These are phyloP conservation scores for Rhizoglyphus robini DNA, from an alignment of 1,140 invertebrate genomes.

Conservation along the genomic window DNA sequence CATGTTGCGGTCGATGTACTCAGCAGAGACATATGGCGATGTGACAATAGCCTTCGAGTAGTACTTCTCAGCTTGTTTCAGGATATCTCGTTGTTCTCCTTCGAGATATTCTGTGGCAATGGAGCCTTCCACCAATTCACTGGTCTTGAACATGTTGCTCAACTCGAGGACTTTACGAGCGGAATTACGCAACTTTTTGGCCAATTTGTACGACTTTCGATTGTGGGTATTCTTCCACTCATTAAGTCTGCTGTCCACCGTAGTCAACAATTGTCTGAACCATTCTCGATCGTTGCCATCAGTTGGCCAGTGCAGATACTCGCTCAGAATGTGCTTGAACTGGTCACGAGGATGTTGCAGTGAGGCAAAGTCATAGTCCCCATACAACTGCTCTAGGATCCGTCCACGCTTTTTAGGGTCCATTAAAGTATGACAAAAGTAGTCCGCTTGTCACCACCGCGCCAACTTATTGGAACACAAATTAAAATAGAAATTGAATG, in stretches of 20 bases:
- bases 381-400: background rate
- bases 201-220: background rate
- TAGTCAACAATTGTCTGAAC: background rate
- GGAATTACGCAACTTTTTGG: background rate
- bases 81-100: background rate
- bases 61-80: background rate
- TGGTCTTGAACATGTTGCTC: background rate
- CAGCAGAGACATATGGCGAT: background rate
- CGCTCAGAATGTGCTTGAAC: background rate
- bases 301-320: background rate
- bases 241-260: background rate
- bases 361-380: background rate
- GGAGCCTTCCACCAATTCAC: background rate
- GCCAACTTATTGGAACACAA: no score
- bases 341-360: background rate
- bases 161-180: background rate
- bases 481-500: no score
- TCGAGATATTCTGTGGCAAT: background rate
- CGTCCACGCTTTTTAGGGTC: background rate
- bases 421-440: background rate
- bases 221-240: background rate
- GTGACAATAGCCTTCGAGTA: background rate
- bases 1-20: background rate
- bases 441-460: no score
- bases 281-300: background rate